phyloP scores from a whole-genome alignment of 2,113 vertebrate genomes.

The Elephas maximus region DNA sequence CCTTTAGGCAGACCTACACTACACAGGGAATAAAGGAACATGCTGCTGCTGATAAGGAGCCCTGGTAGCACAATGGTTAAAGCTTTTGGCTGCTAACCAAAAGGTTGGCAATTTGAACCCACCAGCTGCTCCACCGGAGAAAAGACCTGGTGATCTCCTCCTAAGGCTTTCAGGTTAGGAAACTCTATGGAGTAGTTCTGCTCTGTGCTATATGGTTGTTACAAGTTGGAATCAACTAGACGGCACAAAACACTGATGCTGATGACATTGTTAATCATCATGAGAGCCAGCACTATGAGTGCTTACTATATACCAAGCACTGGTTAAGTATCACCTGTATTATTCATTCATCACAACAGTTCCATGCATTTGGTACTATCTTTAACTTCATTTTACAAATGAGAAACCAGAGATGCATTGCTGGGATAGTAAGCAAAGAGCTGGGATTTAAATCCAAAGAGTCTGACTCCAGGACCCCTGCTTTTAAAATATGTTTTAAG shows the following conservation, averaged over 20 bases:
- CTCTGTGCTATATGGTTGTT: too few relatives aligned
- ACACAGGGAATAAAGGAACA: neutral
- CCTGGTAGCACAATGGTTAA: too few relatives aligned
- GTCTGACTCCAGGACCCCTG: neutral
- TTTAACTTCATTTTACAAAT: neutral
- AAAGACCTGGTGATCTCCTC: too few relatives aligned
- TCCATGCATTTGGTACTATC: neutral
- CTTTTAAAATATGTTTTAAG: neutral
- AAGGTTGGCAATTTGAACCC: too few relatives aligned
- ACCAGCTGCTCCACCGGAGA: too few relatives aligned
- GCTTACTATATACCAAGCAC: neutral
- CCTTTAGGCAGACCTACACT: neutral
- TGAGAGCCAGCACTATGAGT: neutral
- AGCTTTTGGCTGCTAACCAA: too few relatives aligned
- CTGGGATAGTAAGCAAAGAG: neutral
- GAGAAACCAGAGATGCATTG: neutral
- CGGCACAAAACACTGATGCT: too few relatives aligned
- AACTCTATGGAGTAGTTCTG: too few relatives aligned
- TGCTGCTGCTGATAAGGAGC: too few relatives aligned
- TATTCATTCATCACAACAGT: neutral
- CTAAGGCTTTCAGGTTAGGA: too few relatives aligned
- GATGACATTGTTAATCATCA: neutral
- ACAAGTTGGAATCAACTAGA: too few relatives aligned
- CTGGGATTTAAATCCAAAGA: neutral
- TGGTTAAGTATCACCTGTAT: neutral